Evolutionary conservation across 2,888 invertebrate genomes (phyloP).

Genomic region (Cephus pulcher): DNA sequence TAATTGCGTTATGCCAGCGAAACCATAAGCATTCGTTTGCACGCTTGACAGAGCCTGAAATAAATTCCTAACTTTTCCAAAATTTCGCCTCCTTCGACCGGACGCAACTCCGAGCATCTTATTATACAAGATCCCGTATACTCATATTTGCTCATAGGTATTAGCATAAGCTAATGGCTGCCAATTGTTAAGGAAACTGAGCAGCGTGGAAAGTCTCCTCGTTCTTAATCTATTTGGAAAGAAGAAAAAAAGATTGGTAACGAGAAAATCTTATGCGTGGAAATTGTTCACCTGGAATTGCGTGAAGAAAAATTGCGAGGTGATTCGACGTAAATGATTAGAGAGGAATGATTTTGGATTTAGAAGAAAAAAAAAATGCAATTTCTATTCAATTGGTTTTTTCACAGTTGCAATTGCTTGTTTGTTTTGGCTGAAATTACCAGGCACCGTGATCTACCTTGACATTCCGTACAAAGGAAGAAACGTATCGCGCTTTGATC

Average conservation of each 20-base stretch:
- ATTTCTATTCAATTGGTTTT: neutral
- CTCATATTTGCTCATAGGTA: neutral
- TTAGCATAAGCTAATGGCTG: neutral
- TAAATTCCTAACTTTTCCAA: slow-evolving; percentile 28
- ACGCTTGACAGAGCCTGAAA: slow-evolving; percentile 40
- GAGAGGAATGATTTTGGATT: neutral
- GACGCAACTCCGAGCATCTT: neutral
- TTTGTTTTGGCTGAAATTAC: neutral
- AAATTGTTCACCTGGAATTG: neutral
- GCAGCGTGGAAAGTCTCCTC: neutral
- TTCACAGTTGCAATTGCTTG: neutral
- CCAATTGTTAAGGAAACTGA: neutral
- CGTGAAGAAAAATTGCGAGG: neutral
- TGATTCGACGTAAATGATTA: neutral
- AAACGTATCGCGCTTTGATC: neutral
- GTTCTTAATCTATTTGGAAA: neutral
- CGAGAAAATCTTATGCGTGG: neutral
- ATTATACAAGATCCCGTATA: neutral
- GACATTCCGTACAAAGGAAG: neutral
- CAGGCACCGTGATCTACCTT: neutral
- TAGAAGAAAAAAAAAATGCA: neutral
- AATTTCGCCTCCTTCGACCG: neutral
- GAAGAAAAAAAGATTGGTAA: neutral
- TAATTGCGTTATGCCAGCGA: neutral
- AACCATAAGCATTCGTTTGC: slow-evolving; percentile 32